These are phyloP conservation scores for Drosophila picticornis DNA, from an alignment of 2,888 invertebrate genomes.

Conservation along the genomic window DNA sequence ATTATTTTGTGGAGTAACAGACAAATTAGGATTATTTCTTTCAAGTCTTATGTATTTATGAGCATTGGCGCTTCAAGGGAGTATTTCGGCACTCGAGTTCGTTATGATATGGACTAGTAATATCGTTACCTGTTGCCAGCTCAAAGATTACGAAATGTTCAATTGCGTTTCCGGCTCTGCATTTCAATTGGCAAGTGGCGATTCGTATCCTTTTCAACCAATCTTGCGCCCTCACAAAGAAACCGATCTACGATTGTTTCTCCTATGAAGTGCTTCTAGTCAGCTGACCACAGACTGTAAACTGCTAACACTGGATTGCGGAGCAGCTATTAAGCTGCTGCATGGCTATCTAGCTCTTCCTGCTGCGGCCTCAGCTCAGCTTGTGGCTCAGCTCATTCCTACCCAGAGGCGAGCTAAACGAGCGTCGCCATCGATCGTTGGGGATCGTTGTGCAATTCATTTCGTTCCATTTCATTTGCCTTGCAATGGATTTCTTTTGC, in stretches of 20 bases:
- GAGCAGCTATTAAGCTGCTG: constrained; percentile 15
- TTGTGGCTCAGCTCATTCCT: constrained; percentile 29
- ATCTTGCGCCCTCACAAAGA: too few species aligned
- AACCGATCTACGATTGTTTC: neutral
- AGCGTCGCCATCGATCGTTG: constrained; percentile 23
- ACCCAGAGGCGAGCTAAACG: neutral
- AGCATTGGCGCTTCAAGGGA: neutral
- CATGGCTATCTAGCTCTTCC: constrained; percentile 10
- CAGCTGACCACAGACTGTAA: constrained; percentile 15
- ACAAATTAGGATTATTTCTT: neutral
- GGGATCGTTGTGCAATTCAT: neutral
- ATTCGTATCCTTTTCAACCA: too few species aligned
- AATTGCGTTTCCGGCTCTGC: neutral
- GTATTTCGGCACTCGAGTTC: neutral
- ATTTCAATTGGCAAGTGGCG: neutral
- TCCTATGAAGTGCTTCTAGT: constrained; percentile 33
- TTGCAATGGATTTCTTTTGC: constrained; percentile 34
- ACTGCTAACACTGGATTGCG: neutral
- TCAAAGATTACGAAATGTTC: neutral
- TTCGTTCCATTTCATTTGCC: constrained; percentile 21
- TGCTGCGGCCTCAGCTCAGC: constrained; percentile 12
- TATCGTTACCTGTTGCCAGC: neutral
- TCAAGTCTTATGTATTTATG: neutral
- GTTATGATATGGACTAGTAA: neutral
- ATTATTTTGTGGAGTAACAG: neutral